These are phyloP conservation scores for Drosophila sp. DNA, from an alignment of 1,140 invertebrate species.

Conservation along the genomic window DNA sequence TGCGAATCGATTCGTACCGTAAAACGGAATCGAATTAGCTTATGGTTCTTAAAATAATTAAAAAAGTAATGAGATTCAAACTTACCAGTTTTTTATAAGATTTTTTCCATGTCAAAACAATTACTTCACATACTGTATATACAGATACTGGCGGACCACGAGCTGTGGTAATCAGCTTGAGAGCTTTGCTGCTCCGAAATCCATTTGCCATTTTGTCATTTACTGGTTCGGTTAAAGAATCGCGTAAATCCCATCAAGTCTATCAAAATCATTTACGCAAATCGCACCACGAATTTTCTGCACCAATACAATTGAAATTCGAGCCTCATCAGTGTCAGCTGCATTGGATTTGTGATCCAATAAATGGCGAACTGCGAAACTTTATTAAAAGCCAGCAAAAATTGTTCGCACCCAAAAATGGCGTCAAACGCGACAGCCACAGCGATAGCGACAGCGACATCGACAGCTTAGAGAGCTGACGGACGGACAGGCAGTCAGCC, in stretches of 20 bases:
- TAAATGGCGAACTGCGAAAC: slow-evolving; percentile 61
- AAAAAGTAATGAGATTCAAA: too few relatives aligned
- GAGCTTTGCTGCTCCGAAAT: slow-evolving; percentile 26
- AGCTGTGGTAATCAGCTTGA: slow-evolving; percentile 52
- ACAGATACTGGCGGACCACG: background rate
- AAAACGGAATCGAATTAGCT: too few relatives aligned
- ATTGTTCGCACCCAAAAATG: slow-evolving; percentile 69
- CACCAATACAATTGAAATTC: slow-evolving; percentile 23
- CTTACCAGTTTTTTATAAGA: too few relatives aligned
- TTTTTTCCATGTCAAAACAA: too few relatives aligned
- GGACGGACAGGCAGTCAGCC: background rate
- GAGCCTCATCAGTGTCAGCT: slow-evolving; percentile 50
- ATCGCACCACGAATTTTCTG: slow-evolving; percentile 54
- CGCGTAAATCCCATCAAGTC: slow-evolving; percentile 75
- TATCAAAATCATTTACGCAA: slow-evolving; percentile 82
- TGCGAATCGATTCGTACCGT: too few relatives aligned
- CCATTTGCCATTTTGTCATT: slow-evolving; percentile 23
- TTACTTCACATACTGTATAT: background rate
- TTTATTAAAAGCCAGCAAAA: slow-evolving; percentile 68
- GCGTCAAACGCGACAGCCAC: slow-evolving; percentile 68
- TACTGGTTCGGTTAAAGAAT: slow-evolving; percentile 22
- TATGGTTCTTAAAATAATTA: too few relatives aligned
- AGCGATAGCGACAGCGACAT: slow-evolving; percentile 53
- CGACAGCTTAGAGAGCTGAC: slow-evolving; percentile 38
- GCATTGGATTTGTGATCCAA: slow-evolving; percentile 62